These are phyloP conservation scores for Acrocephalus kingi DNA, from an alignment of 2,113 vertebrate genomes.

Conservation along the genomic window DNA sequence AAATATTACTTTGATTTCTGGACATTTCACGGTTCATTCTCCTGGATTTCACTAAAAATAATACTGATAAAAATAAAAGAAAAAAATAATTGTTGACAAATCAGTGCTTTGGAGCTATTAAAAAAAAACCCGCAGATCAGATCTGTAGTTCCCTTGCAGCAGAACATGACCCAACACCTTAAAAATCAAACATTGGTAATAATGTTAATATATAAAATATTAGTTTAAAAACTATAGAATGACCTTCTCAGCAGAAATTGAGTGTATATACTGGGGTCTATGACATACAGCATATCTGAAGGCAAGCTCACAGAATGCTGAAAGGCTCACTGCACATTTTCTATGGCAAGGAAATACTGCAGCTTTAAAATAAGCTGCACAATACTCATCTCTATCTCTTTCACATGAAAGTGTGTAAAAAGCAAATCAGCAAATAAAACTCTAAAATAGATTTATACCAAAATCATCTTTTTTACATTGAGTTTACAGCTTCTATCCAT, in stretches of 20 bases:
- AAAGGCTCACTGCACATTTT: conserved; percentile 86
- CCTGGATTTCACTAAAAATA: conserved; percentile 73
- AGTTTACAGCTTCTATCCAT: conserved; percentile 73
- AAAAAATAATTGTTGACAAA: conserved; percentile 60
- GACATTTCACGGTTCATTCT: conserved; percentile 38
- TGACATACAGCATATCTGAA: conserved; percentile 49
- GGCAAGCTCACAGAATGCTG: conserved; percentile 74
- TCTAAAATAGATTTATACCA: conserved; percentile 84
- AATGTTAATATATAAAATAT: conserved; percentile 81
- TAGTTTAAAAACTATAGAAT: conserved; percentile 79
- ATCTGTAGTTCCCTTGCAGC: conserved; percentile 63
- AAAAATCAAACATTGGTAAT: conserved; percentile 62
- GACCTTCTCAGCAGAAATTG: conserved; percentile 70
- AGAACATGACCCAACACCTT: conserved; percentile 61
- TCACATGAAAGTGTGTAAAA: conserved; percentile 85
- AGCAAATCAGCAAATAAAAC: conserved; percentile 83
- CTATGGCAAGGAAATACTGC: conserved; percentile 87
- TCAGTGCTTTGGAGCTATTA: conserved; percentile 67
- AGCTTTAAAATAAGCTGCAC: conserved; percentile 96
- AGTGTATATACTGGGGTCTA: conserved; percentile 54
- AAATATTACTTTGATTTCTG: conserved; percentile 66
- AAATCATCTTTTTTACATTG: conserved; percentile 76
- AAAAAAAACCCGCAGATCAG: conserved; percentile 57
- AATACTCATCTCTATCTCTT: conserved; percentile 78
- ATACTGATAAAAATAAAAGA: conserved; percentile 78